Percentiles rank a stretch among this genome's conserved stretches.
Conservation (phyloP, 2,797 vertebrate genomes). For the Babyrousa celebensis region DNA sequence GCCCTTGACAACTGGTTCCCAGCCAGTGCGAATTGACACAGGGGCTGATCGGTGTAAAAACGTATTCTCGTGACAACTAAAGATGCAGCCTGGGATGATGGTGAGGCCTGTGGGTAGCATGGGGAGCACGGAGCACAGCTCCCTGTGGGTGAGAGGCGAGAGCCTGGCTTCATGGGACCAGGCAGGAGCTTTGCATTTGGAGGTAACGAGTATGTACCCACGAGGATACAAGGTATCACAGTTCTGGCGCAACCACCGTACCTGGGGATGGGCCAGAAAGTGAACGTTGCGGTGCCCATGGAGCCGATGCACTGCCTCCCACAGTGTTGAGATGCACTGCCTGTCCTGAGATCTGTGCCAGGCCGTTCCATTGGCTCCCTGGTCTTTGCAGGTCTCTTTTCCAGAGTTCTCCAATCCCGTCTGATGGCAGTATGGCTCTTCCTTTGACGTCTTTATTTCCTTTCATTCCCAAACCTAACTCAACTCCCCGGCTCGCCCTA, state of each 20-base stretch:
- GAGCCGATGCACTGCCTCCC: rapidly evolving
- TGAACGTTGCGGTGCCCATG: rapidly evolving
- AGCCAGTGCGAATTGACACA: rapidly evolving
- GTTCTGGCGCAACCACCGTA: too few relatives aligned
- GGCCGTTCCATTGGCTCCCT: neutral
- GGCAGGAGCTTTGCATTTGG: neutral
- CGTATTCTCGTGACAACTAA: neutral
- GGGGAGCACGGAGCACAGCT: neutral
- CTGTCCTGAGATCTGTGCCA: rapidly evolving
- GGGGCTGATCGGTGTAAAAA: neutral
- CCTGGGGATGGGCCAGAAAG: neutral
- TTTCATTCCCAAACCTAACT: neutral
- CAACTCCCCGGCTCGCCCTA: neutral
- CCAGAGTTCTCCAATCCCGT: neutral
- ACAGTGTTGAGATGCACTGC: rapidly evolving
- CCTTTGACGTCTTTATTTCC: neutral
- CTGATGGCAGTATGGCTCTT: neutral
- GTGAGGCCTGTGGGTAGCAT: neutral
- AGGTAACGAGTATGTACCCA: rapidly evolving
- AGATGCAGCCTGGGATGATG: too few relatives aligned
- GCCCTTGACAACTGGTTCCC: neutral
- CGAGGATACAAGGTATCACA: rapidly evolving
- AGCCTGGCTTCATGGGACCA: rapidly evolving
- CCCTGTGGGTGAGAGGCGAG: rapidly evolving
- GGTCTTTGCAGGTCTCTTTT: neutral